phyloP scores from a whole-genome alignment of 1,140 invertebrate genomes.

The Heliconius hermathena region DNA sequence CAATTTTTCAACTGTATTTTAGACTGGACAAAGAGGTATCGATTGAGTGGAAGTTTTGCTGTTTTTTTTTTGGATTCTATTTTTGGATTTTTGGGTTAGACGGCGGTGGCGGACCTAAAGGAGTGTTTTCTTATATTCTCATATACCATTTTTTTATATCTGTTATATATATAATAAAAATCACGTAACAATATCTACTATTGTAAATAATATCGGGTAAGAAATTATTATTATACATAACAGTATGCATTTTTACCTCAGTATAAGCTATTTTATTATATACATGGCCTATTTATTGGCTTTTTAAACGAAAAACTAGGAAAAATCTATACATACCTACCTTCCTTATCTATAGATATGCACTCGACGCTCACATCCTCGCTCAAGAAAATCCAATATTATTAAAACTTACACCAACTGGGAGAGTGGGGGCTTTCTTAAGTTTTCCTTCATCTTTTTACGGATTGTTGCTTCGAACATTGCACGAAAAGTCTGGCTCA shows the following conservation, averaged over 20 bases:
- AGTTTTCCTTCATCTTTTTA: slow-evolving; percentile 25
- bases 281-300: background rate
- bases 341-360: background rate
- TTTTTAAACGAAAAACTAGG: background rate
- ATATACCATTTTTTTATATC: too few species aligned
- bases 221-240: too few species aligned
- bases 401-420: slow-evolving; percentile 42
- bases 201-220: too few species aligned
- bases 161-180: too few species aligned
- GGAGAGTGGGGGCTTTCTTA: slow-evolving; percentile 26
- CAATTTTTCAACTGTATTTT: slow-evolving; percentile 1
- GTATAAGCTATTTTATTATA: background rate
- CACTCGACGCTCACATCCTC: slow-evolving; percentile 12
- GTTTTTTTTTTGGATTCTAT: too few species aligned
- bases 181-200: too few species aligned
- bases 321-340: background rate
- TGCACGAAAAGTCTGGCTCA: slow-evolving; percentile 20
- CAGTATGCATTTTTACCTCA: too few species aligned
- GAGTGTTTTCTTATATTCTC: too few species aligned
- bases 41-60: background rate
- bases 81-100: too few species aligned
- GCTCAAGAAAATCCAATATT: slow-evolving; percentile 41
- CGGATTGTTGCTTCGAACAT: slow-evolving; percentile 27
- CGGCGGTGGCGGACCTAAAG: too few species aligned
- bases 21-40: background rate